Conservation (phyloP, 2,888 invertebrate species). For the Therioaphis trifolii region DNA sequence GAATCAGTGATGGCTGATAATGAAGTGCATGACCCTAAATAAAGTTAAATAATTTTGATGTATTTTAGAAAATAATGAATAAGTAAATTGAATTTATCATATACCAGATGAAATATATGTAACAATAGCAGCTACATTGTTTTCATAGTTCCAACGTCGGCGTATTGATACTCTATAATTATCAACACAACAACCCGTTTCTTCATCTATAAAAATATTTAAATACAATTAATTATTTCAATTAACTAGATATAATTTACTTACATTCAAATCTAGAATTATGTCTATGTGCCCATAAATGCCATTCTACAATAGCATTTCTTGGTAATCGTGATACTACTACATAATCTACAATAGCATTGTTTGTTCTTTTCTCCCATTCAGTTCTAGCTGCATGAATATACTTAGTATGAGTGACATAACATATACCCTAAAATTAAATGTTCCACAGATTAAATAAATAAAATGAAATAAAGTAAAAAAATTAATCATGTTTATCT, state of each 20-base stretch:
- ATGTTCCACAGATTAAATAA: no score
- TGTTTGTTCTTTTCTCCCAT: conserved; percentile 85
- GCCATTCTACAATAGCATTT: conserved; percentile 88
- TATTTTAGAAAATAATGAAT: neutral
- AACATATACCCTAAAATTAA: conserved; percentile 80
- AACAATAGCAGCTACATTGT: conserved; percentile 86
- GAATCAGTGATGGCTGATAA: conserved; percentile 69
- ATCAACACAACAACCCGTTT: conserved; percentile 87
- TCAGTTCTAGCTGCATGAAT: conserved; percentile 82
- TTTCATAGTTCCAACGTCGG: conserved; percentile 89
- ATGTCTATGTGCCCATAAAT: conserved; percentile 90
- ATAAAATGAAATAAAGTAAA: no score
- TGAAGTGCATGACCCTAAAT: conserved; percentile 69
- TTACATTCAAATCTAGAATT: conserved; percentile 89
- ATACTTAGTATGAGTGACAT: conserved; percentile 79
- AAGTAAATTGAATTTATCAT: conserved; percentile 44
- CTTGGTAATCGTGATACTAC: conserved; percentile 85
- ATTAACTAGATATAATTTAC: conserved; percentile 65
- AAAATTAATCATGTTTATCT: neutral
- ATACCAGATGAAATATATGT: conserved; percentile 83
- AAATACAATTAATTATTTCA: neutral
- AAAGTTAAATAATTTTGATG: conserved; percentile 20
- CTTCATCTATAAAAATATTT: conserved; percentile 77
- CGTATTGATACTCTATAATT: conserved; percentile 85
- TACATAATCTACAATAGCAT: conserved; percentile 88